These are phyloP conservation scores for Heliconius congener DNA, from an alignment of 1,140 invertebrate species.

Conservation along the genomic window DNA sequence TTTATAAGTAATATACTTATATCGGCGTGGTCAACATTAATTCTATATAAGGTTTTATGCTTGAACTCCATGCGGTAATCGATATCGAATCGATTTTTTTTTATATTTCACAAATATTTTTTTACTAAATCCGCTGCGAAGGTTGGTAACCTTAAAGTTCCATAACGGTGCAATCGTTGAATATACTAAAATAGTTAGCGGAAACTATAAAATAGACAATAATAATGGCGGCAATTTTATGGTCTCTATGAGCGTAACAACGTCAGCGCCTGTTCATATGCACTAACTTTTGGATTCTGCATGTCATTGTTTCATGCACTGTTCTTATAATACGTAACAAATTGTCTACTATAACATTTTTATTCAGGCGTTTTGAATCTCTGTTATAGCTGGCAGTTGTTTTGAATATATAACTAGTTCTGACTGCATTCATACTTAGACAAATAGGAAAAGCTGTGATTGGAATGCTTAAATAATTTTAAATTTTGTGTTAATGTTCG, in stretches of 20 bases:
- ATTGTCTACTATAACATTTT: constrained; percentile 26
- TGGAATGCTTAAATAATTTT: background rate
- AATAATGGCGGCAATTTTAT: constrained; percentile 64
- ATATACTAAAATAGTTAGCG: constrained; percentile 53
- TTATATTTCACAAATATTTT: background rate
- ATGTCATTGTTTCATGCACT: constrained; percentile 31
- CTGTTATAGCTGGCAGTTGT: constrained; percentile 28
- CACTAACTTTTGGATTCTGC: constrained; percentile 32
- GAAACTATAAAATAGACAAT: constrained; percentile 62
- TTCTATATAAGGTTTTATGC: background rate
- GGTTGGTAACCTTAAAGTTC: constrained; percentile 29
- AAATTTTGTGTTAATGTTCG: background rate
- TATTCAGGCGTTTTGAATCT: constrained; percentile 32
- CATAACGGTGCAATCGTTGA: constrained; percentile 55
- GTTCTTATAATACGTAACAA: constrained; percentile 18
- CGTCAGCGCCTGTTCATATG: constrained; percentile 55
- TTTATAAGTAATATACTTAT: background rate
- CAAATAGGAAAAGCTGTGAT: constrained; percentile 13
- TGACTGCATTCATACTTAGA: constrained; percentile 6
- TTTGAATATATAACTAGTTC: constrained; percentile 22
- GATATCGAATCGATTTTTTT: too few relatives aligned
- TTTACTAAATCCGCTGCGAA: background rate
- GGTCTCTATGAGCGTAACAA: constrained; percentile 62
- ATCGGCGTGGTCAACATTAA: background rate
- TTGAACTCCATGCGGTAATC: too few relatives aligned